Percentiles rank a stretch among this genome's conserved stretches.
Evolutionary conservation across 1,140 invertebrate species (phyloP).

Genomic region (Anoplolepis gracilipes): DNA sequence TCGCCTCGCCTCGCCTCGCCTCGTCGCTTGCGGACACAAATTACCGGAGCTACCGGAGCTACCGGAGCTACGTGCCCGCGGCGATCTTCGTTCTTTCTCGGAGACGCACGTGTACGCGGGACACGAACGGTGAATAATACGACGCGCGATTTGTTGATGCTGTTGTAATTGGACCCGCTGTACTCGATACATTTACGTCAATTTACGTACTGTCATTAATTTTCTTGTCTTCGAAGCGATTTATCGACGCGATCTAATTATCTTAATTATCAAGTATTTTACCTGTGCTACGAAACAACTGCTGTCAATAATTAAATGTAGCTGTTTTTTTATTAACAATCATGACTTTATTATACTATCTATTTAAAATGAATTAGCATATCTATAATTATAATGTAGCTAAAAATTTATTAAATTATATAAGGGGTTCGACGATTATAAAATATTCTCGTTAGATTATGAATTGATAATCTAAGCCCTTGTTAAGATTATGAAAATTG

Average conservation of each 20-base stretch:
- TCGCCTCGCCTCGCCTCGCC: background rate
- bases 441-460: too few relatives aligned
- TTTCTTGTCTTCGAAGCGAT: background rate
- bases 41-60: slow-evolving; percentile 68
- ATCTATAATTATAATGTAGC: too few relatives aligned
- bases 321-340: too few relatives aligned
- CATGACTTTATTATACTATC: too few relatives aligned
- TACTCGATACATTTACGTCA: background rate
- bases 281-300: too few relatives aligned
- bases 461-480: too few relatives aligned
- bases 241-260: background rate
- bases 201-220: background rate
- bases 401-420: too few relatives aligned
- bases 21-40: slow-evolving; percentile 66
- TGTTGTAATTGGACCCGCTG: background rate
- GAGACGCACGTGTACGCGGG: background rate
- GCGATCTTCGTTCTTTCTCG: slow-evolving; percentile 42
- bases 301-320: too few relatives aligned
- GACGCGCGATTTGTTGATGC: background rate
- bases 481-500: too few relatives aligned
- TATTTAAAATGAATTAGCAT: too few relatives aligned
- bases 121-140: background rate
- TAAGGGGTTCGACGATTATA: too few relatives aligned
- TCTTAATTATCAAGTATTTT: too few relatives aligned
- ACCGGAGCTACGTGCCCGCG: slow-evolving; percentile 42